phyloP scores from a whole-genome alignment of 2,113 vertebrate species.

The Phoxinus phoxinus region DNA sequence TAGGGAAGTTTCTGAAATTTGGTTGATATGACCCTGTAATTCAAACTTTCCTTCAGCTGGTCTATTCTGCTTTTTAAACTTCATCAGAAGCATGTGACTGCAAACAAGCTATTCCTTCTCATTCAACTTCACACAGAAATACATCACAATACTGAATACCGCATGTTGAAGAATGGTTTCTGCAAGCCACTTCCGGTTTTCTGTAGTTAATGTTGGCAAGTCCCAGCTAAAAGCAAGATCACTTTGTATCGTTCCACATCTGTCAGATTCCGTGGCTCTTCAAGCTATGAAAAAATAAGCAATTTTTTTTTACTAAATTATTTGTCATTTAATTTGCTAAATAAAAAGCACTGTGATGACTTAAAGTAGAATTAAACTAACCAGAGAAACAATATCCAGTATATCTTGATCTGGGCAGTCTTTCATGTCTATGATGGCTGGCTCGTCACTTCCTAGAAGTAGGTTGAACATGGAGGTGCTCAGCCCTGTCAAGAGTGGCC shows the following conservation, averaged over 20 bases:
- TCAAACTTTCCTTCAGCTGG: too few relatives aligned
- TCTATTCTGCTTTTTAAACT: too few relatives aligned
- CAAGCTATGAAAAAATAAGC: neutral
- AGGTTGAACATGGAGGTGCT: neutral
- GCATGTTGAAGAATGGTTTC: neutral
- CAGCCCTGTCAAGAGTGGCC: neutral
- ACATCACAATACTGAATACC: neutral
- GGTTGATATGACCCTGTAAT: too few relatives aligned
- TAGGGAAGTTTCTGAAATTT: too few relatives aligned
- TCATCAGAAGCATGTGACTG: too few relatives aligned
- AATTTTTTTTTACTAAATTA: too few relatives aligned
- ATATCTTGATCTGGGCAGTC: slow-evolving; percentile 5
- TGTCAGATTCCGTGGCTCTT: neutral
- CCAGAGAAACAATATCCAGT: slow-evolving; percentile 14
- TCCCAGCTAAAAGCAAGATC: neutral
- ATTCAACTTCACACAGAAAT: too few relatives aligned
- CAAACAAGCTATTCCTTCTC: neutral
- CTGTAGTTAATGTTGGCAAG: neutral
- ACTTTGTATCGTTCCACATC: neutral
- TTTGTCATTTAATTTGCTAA: too few relatives aligned
- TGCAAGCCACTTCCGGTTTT: slow-evolving; percentile 7
- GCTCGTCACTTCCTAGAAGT: neutral
- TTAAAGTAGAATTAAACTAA: neutral
- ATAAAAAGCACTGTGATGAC: too few relatives aligned
- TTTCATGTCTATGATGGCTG: neutral